Evolutionary conservation across 1,140 invertebrate species (phyloP), one percentile per base, ranked within the genome.

Genomic region (Bombus picipes): DNA sequence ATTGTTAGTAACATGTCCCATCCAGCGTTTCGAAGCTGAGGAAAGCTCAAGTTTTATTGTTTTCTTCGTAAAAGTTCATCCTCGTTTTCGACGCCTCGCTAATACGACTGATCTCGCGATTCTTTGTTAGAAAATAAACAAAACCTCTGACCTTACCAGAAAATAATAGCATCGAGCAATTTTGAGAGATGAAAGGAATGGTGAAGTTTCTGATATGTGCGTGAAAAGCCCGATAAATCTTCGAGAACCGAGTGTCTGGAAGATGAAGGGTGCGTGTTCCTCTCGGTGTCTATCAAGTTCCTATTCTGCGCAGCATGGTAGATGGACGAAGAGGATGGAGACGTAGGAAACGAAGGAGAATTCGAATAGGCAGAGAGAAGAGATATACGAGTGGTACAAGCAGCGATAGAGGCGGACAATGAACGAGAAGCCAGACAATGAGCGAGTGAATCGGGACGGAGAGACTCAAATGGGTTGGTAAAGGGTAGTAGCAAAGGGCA

Each of bases 381-480:
- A 41, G 79, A 59, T 41, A 53, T 59, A n/a, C 80, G 78, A 68
- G 74, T 59, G 43, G 86, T 75, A 66, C 15, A 37, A 70, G 65
- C 70, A 8, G n/a, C 43, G 81, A 80, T 68, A 73, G 28, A 74
- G 68, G 71, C 71, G 53, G 57, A 81, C 78, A 81, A 81, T 72
- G 83, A 81, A 72, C 53, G 43, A 80, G 83, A 68, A 80, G 70
- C 57, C 70, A 74, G 86, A 85, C 74, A 84, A 84, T 76, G 82
- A 87, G 65, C 74, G 34, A 75, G 68, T 1, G 77, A 87, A 75
- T 74, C 68, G 82, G 43, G 68, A n/a, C 22, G 57, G n/a, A 65
- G 43, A 10, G 37, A 59, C 22, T 12, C 13, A 53, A 76, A 47
- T 76, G 68, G 47, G 34, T n/a, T 70, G 68, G 34, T 53, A 62